Base-by-base conservation (phyloP, 2,797 vertebrate species). In the Corythornis leucogaster region DNA sequence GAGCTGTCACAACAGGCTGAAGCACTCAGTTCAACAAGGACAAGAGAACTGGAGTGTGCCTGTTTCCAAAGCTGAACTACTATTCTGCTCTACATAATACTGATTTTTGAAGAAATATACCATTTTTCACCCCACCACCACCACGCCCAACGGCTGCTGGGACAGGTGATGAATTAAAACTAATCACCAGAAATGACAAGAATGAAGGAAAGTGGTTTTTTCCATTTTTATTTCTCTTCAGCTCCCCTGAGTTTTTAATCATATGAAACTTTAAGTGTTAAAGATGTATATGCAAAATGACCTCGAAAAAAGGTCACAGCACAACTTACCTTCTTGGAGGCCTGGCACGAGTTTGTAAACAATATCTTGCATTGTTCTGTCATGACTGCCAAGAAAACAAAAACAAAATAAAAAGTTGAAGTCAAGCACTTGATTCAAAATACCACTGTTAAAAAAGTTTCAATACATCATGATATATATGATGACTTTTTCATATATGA, bases 331-430 rank as follows among this genome's bases (percentile, higher is more conserved):
- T 98, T 99, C 99, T 96, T 99, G 99, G 92, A 99, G 98, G 96
- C 99, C 99, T 78, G 99, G 99, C 63, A 99, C 99, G 98, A 99
- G 96, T 95, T 99, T 99, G 98, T 99, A 99, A 96, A 99, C 99
- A 94, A 99, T 99, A 97, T 99, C 99, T 97, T 99, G 99, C 99
- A 99, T 99, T 98, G 99, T 99, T 98, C 99, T 98, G 97, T 99
- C 99, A 99, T 99, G 99, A 96, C 99, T 99, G 90, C 24, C 73
- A 94, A 59, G 59, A 93, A 85, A 61, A 93, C 70, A 92, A 20
- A 93, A 74, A 19, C 3, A 67, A 66, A 91, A 76, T 40, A 8
- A 70, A 77, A 90, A 77, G 19, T 18, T 53, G 15, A 66, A 59
- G 45, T 58, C 31, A 69, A 74, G 6, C 14, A 67, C 63, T 63